A percentile compares a stretch with the other conserved stretches of the same genome.
Evolutionary conservation across 2,113 vertebrate genomes (phyloP).

Genomic region (Odocoileus virginianus): DNA sequence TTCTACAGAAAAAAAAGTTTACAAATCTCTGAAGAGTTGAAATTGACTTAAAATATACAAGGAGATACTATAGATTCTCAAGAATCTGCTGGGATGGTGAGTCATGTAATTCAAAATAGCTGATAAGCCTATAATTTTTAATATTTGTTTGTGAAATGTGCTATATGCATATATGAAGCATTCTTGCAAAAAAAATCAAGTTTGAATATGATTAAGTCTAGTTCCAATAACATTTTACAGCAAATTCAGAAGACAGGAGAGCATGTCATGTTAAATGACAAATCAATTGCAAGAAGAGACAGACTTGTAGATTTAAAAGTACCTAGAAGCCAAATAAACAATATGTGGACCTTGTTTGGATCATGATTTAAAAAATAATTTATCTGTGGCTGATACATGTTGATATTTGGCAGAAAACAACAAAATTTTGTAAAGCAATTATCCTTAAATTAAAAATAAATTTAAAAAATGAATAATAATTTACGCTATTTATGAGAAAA

Average conservation of each 20-base stretch:
- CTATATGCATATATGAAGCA: neutral
- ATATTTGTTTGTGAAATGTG: neutral
- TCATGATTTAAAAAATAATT: neutral
- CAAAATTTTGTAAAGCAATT: neutral
- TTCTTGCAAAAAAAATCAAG: neutral
- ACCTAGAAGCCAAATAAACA: neutral
- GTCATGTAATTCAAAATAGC: neutral
- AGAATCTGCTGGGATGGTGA: neutral
- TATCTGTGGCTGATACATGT: neutral
- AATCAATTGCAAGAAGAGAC: neutral
- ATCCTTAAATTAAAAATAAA: neutral
- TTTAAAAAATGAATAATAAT: neutral
- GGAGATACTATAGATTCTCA: neutral
- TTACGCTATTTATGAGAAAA: neutral
- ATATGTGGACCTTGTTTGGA: neutral
- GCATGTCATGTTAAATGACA: neutral
- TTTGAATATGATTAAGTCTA: neutral
- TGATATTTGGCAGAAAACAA: neutral
- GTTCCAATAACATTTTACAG: neutral
- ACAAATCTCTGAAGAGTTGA: neutral
- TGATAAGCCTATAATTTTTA: neutral
- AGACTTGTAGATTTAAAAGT: slow-evolving; percentile 8
- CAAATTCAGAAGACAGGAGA: neutral
- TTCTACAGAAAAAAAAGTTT: neutral
- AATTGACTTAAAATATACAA: neutral